Evolutionary conservation across 2,797 vertebrate species (phyloP).

Genomic region (Peromyscus aztecus): DNA sequence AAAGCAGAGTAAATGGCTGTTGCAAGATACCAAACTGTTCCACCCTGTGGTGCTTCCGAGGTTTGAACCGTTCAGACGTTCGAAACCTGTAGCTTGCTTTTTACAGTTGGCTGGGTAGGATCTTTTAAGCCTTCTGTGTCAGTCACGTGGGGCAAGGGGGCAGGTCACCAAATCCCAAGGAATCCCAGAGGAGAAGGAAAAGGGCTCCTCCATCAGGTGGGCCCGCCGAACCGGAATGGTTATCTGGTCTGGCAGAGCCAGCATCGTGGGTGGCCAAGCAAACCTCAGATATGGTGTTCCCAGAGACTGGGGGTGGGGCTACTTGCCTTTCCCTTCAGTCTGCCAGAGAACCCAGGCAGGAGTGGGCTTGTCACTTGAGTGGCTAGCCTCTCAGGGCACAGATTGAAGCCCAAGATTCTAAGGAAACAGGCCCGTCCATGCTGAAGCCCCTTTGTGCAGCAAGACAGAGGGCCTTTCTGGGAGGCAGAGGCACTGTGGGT

Average conservation of each 20-base stretch:
- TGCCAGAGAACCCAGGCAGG: not conserved
- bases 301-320: not conserved
- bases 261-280: constrained; percentile 67
- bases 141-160: not conserved
- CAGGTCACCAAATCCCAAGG: not conserved
- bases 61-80: not conserved
- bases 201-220: constrained; percentile 34
- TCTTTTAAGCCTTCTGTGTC: not conserved
- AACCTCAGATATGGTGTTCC: constrained; percentile 35
- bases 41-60: not conserved
- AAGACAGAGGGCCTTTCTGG: not conserved
- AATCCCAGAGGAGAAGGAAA: constrained; percentile 59
- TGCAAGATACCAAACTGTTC: not conserved
- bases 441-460: rapidly evolving
- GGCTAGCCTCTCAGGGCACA: not conserved
- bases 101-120: not conserved
- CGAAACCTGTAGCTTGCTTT: not conserved
- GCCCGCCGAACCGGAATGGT: constrained; percentile 64
- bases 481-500: rapidly evolving
- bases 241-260: constrained; percentile 61
- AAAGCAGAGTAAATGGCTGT: too few relatives aligned
- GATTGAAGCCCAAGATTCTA: not conserved
- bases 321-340: not conserved
- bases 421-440: not conserved
- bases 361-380: not conserved